Base-by-base conservation (phyloP, 2,113 vertebrate species). In the Vireo altiloquus region DNA sequence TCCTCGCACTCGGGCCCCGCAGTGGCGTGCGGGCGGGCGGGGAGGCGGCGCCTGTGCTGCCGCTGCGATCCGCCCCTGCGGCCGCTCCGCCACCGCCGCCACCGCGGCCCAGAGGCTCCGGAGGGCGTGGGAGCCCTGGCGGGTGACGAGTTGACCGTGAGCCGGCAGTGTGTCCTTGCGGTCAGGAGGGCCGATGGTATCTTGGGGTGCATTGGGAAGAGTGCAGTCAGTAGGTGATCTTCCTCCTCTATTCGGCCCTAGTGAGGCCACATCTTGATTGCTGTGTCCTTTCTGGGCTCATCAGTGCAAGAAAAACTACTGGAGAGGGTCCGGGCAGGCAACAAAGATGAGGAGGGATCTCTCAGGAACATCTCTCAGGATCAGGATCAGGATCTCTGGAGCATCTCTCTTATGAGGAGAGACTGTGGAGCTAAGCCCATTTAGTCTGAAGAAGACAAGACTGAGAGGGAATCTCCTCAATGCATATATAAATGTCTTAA, bases 111-210 rank as follows among this genome's bases (percentile, higher is more conserved):
- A n/a, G n/a, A n/a, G n/a, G n/a, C n/a, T 24, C 23, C 15, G 22
- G 6, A 2, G 39, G 8, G 10, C 15, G 15, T 2, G 56, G 10
- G 40, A 5, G 13, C 7, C 15, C 3, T 0, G n/a, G 33, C 1
- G 23, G 13, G 20, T 3, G n/a, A 11, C 17, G 1, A 3, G 13
- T 0, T 42, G n/a, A 4, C 7, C 30, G 0, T 25, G 49, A 35
- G 49, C 17, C 6, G 13, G 24, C 39, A 11, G 53, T 3, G 31
- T 27, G 61, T 35, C 44, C 21, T 10, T 50, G 82, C 7, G 11
- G 37, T 9, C 53, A 5, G 22, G 33, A 37, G 15, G 7, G 18
- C 11, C 31, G 2, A 0, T 10, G 44, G 22, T 37, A 1, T 27
- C 25, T 15, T 44, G 63, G 37, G 18, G 12, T 13, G 39, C 44